These are phyloP conservation scores for Arizona elegans DNA, from an alignment of 2,113 vertebrate species.

Conservation along the genomic window DNA sequence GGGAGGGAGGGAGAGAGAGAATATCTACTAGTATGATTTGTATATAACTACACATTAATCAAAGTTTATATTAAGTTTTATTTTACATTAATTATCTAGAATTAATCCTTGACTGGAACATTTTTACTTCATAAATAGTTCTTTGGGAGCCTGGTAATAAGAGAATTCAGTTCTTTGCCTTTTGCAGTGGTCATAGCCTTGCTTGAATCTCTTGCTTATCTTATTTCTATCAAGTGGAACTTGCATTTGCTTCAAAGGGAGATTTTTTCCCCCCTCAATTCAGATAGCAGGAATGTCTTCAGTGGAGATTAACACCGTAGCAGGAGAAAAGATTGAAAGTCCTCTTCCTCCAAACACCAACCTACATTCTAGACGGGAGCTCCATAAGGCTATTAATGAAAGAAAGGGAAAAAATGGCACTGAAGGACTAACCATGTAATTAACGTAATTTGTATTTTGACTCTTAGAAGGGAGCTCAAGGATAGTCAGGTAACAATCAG, in stretches of 20 bases:
- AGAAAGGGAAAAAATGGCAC: neutral
- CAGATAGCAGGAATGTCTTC: no score
- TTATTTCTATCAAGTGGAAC: neutral
- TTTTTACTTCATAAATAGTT: neutral
- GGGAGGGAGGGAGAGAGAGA: neutral
- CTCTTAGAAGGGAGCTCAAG: neutral
- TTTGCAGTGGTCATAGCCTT: neutral
- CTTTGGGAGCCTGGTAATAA: neutral
- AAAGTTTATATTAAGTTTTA: neutral
- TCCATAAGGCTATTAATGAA: neutral
- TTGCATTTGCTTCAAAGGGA: neutral
- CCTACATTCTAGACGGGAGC: neutral
- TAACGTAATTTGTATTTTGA: neutral
- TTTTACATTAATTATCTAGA: neutral
- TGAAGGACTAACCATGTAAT: neutral
- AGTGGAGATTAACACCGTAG: neutral
- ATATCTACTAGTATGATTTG: neutral
- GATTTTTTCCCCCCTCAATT: no score
- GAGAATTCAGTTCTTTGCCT: neutral
- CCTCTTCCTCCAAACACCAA: neutral
- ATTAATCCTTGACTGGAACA: neutral
- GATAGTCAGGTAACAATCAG: conserved; percentile 2
- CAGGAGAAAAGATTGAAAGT: neutral
- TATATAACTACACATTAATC: neutral
- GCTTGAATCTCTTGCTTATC: neutral